Base-by-base conservation (phyloP, 2,113 vertebrate species). In the Colistium nudipinnis region DNA sequence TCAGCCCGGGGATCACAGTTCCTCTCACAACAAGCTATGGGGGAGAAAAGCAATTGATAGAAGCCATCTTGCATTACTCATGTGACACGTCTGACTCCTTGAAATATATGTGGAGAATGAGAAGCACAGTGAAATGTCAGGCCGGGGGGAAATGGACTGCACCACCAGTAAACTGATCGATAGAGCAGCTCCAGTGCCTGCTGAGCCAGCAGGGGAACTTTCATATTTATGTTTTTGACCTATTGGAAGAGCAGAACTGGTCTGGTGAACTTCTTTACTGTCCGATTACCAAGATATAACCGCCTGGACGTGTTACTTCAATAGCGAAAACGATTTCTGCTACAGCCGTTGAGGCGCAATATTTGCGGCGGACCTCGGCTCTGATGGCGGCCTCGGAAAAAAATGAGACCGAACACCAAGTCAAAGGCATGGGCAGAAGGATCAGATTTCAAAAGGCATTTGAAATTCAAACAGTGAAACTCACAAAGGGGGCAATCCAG, bases 211-310 rank as follows among this genome's bases (percentile, higher is more conserved):
- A 76, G 81, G 78, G 76, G 75, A 72, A 75, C 76, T 64, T 78
- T 78, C 71, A 86, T 84, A 84, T 87, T 87, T 87, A 84, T 89
- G 81, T 45, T 76, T 77, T 60, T 82, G 81, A 87, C 87, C 85
- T 84, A 87, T 74, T 70, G 76, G 47, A 80, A 73, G 53, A 82
- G 62, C 56, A 79, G 33, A 70, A 60, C 74, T 35, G 62, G 55
- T 24, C 35, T 3, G n/a, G 59, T 49, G 27, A 84, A 80, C 76
- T 76, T 65, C 68, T 78, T 61, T 49, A 47, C 48, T 60, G 36
- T 45, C 35, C 36, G 52, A 45, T 56, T 62, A 70, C 66, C 78
- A 62, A 78, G 49, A 65, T n/a, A 57, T 28, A 71, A 45, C 70
- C 71, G 41, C 60, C 31, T 33, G 47, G 38, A 55, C 57, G 20